phyloP scores from a whole-genome alignment of 2,113 vertebrate species.

The Desmodus rotundus region DNA sequence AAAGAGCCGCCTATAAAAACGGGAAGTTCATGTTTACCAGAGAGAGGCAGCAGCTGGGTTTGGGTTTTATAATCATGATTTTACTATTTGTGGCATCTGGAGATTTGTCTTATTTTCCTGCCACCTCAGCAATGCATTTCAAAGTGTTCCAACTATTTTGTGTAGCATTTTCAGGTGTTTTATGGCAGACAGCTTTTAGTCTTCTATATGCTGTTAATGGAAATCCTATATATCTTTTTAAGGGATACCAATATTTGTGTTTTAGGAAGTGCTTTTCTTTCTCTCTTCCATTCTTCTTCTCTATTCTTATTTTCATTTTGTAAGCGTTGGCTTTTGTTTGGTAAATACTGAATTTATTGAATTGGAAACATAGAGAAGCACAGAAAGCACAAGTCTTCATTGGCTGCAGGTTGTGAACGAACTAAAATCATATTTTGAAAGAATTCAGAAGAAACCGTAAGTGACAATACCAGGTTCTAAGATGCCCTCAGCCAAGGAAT shows the following conservation, averaged over 20 bases:
- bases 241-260: not conserved
- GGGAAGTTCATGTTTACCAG: not conserved
- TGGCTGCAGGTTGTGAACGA: not conserved
- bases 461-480: not conserved
- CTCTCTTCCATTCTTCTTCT: not conserved
- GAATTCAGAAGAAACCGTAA: not conserved
- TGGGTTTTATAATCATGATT: not conserved
- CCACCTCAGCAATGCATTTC: not conserved
- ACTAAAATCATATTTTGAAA: not conserved
- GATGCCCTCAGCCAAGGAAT: not conserved
- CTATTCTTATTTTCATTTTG: not conserved
- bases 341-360: not conserved
- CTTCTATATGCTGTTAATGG: not conserved
- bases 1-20: not conserved
- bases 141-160: not conserved
- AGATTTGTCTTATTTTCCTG: slow-evolving; percentile 6
- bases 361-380: not conserved
- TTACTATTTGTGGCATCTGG: slow-evolving; percentile 6
- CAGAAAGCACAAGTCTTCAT: not conserved
- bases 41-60: not conserved
- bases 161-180: not conserved
- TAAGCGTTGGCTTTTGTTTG: not conserved
- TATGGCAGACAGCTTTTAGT: not conserved
- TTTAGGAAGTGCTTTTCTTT: not conserved
- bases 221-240: not conserved